A percentile compares a stretch with the other conserved stretches of the same genome.
These are phyloP conservation scores for Drosophila paranaensis DNA, from an alignment of 2,888 invertebrate genomes.

Conservation along the genomic window DNA sequence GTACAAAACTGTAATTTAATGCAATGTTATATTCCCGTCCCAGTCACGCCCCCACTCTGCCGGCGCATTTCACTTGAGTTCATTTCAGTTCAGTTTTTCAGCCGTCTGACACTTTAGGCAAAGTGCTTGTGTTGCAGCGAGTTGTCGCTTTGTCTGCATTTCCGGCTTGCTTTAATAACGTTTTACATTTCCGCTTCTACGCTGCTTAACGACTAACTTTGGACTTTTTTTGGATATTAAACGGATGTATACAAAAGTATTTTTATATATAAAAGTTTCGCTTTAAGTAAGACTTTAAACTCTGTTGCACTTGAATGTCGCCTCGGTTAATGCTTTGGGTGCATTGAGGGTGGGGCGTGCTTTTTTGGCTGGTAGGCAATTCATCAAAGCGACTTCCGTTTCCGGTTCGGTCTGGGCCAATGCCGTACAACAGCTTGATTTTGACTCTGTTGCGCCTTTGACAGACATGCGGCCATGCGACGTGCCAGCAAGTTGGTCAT, in stretches of 20 bases:
- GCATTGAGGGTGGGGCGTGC: not conserved
- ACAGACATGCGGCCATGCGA: conserved; percentile 61
- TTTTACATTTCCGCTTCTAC: conserved; percentile 54
- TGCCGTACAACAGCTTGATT: conserved; percentile 61
- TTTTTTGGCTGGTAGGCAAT: conserved; percentile 44
- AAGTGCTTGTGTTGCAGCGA: conserved; percentile 63
- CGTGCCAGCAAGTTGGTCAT: conserved; percentile 61
- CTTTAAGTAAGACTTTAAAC: not conserved
- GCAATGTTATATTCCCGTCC: not conserved
- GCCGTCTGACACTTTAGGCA: conserved; percentile 64
- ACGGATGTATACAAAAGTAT: not conserved
- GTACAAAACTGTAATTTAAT: conserved; percentile 25
- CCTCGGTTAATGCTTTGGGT: not conserved
- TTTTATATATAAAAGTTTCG: conserved; percentile 7
- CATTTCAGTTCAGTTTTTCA: conserved; percentile 36
- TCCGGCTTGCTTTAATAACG: conserved; percentile 73
- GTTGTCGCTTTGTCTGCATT: conserved; percentile 77
- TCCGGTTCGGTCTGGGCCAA: conserved; percentile 68
- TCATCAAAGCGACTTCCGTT: conserved; percentile 76
- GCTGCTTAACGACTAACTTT: conserved; percentile 24
- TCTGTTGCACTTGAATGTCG: not conserved
- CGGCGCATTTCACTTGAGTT: conserved; percentile 39
- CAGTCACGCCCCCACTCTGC: conserved; percentile 15
- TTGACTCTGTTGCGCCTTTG: conserved; percentile 48
- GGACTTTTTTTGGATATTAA: conserved; percentile 1